Conservation (phyloP, 2,113 vertebrate genomes). For the Oncorhynchus mykiss region DNA sequence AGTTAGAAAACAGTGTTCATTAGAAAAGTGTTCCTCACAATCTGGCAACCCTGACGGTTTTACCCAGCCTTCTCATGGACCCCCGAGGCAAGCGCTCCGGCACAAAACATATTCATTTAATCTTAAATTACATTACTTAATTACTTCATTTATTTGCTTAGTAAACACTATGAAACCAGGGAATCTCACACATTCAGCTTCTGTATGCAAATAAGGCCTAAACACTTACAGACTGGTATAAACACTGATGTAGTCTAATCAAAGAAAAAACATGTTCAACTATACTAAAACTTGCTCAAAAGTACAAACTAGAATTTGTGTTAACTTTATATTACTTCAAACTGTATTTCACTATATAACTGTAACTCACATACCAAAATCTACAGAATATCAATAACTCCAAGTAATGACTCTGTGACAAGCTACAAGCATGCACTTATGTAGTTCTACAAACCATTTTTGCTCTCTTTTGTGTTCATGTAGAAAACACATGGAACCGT, state of each 20-base stretch:
- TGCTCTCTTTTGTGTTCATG: too few species aligned
- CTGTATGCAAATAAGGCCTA: slow-evolving; percentile 12
- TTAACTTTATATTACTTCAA: neutral
- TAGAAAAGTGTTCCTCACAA: slow-evolving; percentile 33
- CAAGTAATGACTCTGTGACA: too few species aligned
- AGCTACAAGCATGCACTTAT: too few species aligned
- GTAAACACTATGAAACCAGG: slow-evolving; percentile 35
- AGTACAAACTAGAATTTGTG: too few species aligned
- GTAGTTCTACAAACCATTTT: too few species aligned
- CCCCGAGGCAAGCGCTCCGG: slow-evolving; percentile 50
- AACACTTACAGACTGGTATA: slow-evolving; percentile 8
- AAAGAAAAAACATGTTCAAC: neutral
- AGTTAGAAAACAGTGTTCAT: slow-evolving; percentile 49
- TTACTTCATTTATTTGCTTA: slow-evolving; percentile 51
- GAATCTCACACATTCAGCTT: slow-evolving; percentile 16
- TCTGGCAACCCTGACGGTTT: slow-evolving; percentile 48
- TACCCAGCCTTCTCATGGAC: slow-evolving; percentile 34
- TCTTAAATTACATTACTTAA: slow-evolving; percentile 59
- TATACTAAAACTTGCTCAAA: neutral
- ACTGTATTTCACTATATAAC: neutral
- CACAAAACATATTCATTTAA: slow-evolving; percentile 51
- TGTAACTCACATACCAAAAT: neutral
- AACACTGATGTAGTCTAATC: neutral
- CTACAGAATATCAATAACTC: too few species aligned
- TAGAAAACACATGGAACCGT: too few species aligned